A percentile compares a stretch with the other conserved stretches of the same genome.
phyloP scores from a whole-genome alignment of 2,888 invertebrate genomes.

The Synergus umbraculus region DNA sequence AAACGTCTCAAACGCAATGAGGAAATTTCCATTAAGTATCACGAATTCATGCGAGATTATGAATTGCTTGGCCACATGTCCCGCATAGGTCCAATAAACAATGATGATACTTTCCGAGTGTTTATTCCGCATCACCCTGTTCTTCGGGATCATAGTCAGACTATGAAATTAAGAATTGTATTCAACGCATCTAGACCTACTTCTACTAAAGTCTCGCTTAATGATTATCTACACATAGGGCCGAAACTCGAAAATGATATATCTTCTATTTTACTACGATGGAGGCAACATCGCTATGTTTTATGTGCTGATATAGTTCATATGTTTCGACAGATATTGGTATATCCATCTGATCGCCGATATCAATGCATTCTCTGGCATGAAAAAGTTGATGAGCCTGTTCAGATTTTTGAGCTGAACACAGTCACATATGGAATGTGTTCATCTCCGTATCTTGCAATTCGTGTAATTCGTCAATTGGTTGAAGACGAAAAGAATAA shows the following conservation, averaged over 20 bases:
- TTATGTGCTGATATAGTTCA: too few relatives aligned
- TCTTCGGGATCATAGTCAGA: too few relatives aligned
- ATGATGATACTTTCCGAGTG: not conserved
- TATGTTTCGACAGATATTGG: too few relatives aligned
- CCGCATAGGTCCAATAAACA: too few relatives aligned
- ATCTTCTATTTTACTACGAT: too few relatives aligned
- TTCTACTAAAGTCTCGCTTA: too few relatives aligned
- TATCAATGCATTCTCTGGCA: not conserved
- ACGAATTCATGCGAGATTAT: not conserved
- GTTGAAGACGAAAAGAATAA: conserved; percentile 14
- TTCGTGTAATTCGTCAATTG: conserved; percentile 38
- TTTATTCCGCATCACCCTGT: not conserved
- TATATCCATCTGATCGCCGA: too few relatives aligned
- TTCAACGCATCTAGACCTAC: too few relatives aligned
- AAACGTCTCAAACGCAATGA: not conserved
- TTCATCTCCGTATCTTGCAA: conserved; percentile 25
- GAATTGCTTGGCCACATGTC: not conserved
- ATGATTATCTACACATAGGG: too few relatives aligned
- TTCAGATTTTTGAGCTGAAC: conserved; percentile 14
- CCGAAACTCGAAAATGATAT: too few relatives aligned
- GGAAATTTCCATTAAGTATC: not conserved
- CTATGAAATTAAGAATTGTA: too few relatives aligned
- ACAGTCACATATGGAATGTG: conserved; percentile 42
- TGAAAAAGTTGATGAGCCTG: not conserved
- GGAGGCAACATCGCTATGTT: too few relatives aligned